Base-by-base conservation (phyloP, 2,888 invertebrate species). In the Syrista parreyssii region DNA sequence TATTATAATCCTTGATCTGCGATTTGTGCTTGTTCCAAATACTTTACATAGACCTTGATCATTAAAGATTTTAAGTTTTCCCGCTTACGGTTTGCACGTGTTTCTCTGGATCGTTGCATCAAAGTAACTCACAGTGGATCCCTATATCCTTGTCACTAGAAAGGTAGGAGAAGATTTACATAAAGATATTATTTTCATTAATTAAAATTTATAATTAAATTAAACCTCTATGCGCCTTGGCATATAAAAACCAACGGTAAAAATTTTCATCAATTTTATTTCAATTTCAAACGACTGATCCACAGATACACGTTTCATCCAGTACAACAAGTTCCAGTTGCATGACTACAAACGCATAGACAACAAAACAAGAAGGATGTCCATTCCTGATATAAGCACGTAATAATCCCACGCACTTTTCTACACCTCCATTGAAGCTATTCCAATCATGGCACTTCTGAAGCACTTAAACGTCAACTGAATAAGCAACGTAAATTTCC, bases 281-380 rank as follows among this genome's bases (percentile, higher is more conserved):
- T 15, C 6, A 23, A 55, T 55, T 23, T 90, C 91, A 4, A 36
- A 34, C 36, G 4, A n/a, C 32, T 9, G 23, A 55, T 55, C 55
- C 55, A 55, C 55, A 55, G 55, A 55, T 55, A 6, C 40, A 55
- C 55, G 2, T 55, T 23, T 2, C 23, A 55, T 23, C 2, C 55
- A 9, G 9, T 34, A 4, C 34, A 34, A 34, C 34, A 34, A 34
- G 3, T 34, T 34, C 9, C 34, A 23, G 9, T 55, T 23, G 23
- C 55, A 55, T 15, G 23, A 9, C 23, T 23, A 9, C 9, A 55
- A 55, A 9, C 55, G 23, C 23, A 6, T 9, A 23, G 23, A 23
- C 23, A 6, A 9, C 2, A 15, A 23, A 55, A 40, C 6, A 23
- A 23, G 2, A 40, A 40, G 23, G 23, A 55, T 23, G 23, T 55